These are phyloP conservation scores for Nothura maculosa DNA, from an alignment of 2,797 vertebrate species.

Conservation along the genomic window DNA sequence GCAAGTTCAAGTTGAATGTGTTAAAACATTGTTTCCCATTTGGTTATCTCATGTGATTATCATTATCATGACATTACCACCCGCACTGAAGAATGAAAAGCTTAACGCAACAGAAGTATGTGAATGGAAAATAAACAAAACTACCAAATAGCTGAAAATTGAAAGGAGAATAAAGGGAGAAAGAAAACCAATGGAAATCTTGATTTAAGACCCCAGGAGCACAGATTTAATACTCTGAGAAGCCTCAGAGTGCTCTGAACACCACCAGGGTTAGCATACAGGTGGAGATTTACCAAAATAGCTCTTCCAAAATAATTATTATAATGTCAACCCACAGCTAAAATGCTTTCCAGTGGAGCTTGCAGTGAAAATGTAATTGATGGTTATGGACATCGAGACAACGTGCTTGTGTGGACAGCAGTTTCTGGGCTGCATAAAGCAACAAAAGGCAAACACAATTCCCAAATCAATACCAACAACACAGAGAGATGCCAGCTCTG, in stretches of 20 bases:
- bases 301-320: constrained; percentile 31
- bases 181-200: background rate
- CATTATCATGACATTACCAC: background rate
- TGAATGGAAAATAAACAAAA: background rate
- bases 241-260: background rate
- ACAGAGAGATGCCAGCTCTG: background rate
- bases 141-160: background rate
- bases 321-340: constrained; percentile 39
- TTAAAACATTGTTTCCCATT: background rate
- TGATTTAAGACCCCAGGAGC: background rate
- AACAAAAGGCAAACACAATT: background rate
- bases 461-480: background rate
- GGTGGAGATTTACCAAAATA: constrained; percentile 32
- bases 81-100: background rate
- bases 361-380: constrained; percentile 43
- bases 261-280: background rate
- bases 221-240: background rate
- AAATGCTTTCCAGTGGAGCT: constrained; percentile 26
- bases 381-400: background rate
- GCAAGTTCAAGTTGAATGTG: background rate
- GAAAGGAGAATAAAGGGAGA: fast-evolving
- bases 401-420: background rate
- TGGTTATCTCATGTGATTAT: background rate
- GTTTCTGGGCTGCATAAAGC: background rate
- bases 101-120: background rate